phyloP scores from a whole-genome alignment of 2,113 vertebrate species.

The Siphamia tubifer region DNA sequence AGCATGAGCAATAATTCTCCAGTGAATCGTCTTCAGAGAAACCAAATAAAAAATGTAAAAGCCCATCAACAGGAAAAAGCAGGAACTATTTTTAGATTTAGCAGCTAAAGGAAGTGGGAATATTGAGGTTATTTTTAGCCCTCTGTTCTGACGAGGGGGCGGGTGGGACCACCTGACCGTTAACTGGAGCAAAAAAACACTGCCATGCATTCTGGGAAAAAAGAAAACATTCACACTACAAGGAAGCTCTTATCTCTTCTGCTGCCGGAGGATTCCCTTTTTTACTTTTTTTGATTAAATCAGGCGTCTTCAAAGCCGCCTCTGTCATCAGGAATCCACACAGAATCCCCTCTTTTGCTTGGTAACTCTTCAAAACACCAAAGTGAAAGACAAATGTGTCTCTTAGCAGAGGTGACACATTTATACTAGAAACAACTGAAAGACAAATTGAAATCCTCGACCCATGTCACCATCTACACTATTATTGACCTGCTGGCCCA shows the following conservation, averaged over 20 bases:
- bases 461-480: slow-evolving; percentile 38
- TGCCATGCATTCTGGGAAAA: no score
- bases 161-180: no score
- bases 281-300: neutral
- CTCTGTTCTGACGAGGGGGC: no score
- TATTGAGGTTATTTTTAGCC: no score
- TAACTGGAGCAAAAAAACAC: no score
- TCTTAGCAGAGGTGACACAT: slow-evolving; percentile 24
- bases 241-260: neutral
- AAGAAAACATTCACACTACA: no score
- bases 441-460: slow-evolving; percentile 51
- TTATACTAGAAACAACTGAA: slow-evolving; percentile 60
- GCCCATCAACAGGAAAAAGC: neutral
- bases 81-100: neutral
- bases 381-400: slow-evolving; percentile 19
- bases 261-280: neutral
- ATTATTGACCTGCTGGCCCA: slow-evolving; percentile 63
- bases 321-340: no score
- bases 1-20: slow-evolving; percentile 14
- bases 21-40: neutral
- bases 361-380: neutral
- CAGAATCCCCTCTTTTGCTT: neutral
- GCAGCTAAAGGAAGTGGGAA: neutral
- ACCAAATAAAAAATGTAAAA: neutral
- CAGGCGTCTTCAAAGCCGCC: neutral